phyloP scores from a whole-genome alignment of 2,113 vertebrate species.

The Elachura formosa region DNA sequence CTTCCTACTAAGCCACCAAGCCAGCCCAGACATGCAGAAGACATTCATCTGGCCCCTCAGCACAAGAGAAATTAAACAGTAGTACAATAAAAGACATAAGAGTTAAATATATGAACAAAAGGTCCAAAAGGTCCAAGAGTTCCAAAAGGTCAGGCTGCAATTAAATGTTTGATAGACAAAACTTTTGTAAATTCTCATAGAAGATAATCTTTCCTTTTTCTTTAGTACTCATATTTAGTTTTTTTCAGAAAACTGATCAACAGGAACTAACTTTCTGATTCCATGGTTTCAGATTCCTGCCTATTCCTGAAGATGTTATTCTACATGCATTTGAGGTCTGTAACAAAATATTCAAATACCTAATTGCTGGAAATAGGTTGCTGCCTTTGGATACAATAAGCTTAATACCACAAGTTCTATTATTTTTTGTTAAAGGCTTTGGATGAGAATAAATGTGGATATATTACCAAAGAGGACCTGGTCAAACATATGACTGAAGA shows the following conservation, averaged over 20 bases:
- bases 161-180: background rate
- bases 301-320: constrained; percentile 82
- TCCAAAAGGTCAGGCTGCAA: background rate
- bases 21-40: constrained; percentile 7
- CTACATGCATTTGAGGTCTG: constrained; percentile 90
- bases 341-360: background rate
- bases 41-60: background rate
- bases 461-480: constrained; percentile 82
- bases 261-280: background rate
- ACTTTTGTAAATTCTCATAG: background rate
- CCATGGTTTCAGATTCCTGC: constrained; percentile 77
- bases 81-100: background rate
- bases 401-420: background rate
- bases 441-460: constrained; percentile 82
- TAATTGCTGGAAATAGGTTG: background rate
- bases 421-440: constrained; percentile 76
- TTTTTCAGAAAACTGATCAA: background rate
- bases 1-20: background rate
- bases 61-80: background rate
- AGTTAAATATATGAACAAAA: background rate
- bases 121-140: no score
- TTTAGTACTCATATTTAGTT: background rate
- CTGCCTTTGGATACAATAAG: background rate
- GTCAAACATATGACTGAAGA: constrained; percentile 84
- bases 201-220: background rate